These are phyloP conservation scores for Cirrhinus molitorella DNA, from an alignment of 2,797 vertebrate genomes.

Conservation along the genomic window DNA sequence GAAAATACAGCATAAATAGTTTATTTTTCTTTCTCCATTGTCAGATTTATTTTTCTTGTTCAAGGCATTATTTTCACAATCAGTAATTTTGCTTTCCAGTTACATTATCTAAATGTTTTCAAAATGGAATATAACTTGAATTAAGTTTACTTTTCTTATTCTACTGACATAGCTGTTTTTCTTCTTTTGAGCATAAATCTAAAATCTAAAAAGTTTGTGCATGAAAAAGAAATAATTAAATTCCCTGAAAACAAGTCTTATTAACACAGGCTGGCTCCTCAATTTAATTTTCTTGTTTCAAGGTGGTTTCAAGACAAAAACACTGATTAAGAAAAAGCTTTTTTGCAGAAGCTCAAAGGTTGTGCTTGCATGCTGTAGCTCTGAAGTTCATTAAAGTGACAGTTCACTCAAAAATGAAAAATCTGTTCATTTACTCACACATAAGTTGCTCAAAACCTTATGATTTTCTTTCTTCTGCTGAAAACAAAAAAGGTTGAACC, in stretches of 20 bases:
- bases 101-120: neutral
- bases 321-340: neutral
- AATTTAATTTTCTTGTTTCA: constrained; percentile 22
- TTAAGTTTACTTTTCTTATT: neutral
- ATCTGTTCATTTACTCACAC: neutral
- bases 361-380: constrained; percentile 6
- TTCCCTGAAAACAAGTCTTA: neutral
- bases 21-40: neutral
- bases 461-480: neutral
- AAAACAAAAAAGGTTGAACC: too few species aligned
- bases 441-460: neutral
- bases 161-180: neutral
- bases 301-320: constrained; percentile 13
- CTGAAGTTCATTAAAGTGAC: neutral
- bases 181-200: neutral
- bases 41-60: neutral
- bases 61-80: neutral
- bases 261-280: neutral
- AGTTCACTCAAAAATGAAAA: neutral
- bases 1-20: neutral
- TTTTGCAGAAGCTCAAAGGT: neutral
- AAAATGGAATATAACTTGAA: constrained; percentile 3
- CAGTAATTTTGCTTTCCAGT: neutral
- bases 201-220: neutral
- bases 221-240: neutral